Percentiles rank a stretch among this genome's conserved stretches.
Conservation (phyloP, 2,888 invertebrate species). For the Callimorpha dominula region DNA sequence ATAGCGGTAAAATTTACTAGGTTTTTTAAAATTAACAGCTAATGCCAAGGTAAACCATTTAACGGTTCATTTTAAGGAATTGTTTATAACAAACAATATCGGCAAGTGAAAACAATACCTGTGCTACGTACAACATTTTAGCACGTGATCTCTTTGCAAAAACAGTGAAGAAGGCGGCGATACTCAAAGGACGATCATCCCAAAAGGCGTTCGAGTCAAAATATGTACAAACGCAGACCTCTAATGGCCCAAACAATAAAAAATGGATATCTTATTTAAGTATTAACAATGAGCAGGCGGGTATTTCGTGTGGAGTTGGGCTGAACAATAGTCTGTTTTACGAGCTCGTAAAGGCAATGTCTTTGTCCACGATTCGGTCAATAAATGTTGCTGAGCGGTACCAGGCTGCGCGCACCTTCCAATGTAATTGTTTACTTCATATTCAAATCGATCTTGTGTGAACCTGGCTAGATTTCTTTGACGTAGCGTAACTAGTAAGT, state of each 20-base stretch:
- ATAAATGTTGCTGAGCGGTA: slow-evolving; percentile 70
- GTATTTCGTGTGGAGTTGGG: slow-evolving; percentile 74
- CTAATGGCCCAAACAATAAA: slow-evolving; percentile 81
- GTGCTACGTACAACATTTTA: slow-evolving; percentile 55
- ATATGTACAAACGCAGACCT: slow-evolving; percentile 81
- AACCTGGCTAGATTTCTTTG: slow-evolving; percentile 24
- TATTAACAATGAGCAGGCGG: slow-evolving; percentile 78
- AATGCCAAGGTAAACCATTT: slow-evolving; percentile 24
- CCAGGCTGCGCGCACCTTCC: slow-evolving; percentile 32
- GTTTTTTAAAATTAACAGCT: slow-evolving; percentile 11
- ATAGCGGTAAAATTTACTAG: slow-evolving; percentile 17
- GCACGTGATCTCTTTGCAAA: slow-evolving; percentile 77
- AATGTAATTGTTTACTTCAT: slow-evolving; percentile 46
- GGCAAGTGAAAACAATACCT: slow-evolving; percentile 23
- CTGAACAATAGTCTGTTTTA: slow-evolving; percentile 80
- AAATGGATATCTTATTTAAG: slow-evolving; percentile 85
- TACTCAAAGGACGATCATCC: slow-evolving; percentile 66
- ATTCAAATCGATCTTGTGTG: slow-evolving; percentile 52
- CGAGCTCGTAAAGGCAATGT: slow-evolving; percentile 75
- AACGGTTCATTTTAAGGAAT: slow-evolving; percentile 44
- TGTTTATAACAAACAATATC: slow-evolving; percentile 38
- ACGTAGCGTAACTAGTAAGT: not conserved
- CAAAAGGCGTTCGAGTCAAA: slow-evolving; percentile 78
- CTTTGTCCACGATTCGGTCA: slow-evolving; percentile 78
- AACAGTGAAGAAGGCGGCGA: slow-evolving; percentile 64